Base-by-base conservation (phyloP, 2,888 invertebrate genomes). In the Ophraella communa region DNA sequence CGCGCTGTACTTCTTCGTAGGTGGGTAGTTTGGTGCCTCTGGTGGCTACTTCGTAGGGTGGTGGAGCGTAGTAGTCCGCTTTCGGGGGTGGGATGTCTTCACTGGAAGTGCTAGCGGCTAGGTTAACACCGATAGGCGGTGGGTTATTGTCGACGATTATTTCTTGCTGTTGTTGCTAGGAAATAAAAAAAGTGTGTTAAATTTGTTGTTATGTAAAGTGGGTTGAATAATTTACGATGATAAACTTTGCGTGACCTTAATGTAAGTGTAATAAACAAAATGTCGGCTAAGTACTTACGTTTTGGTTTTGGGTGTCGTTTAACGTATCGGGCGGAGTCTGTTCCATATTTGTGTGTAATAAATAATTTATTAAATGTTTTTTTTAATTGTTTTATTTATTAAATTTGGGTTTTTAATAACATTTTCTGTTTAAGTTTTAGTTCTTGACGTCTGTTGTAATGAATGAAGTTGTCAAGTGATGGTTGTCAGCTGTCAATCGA, bases 1-100 rank as follows among this genome's bases (percentile, higher is more conserved):
- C 93, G 73, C 93, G 86, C 80, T 95, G 93, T 55, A 95, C 95
- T 81, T 96, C 95, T 81, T 95, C 95, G 79, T 96, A 96, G 11
- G 94, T 92, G 4, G 94, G 96, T 76, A 95, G 84, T 82, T 94
- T 94, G 4, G 80, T 78, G 69, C 90, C 91, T 82, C 93, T 94
- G 4, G 81, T 80, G 69, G 90, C 92, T 64, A 93, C 89, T 81
- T 93, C 93, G 76, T 96, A 95, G 0, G 94, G 94, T 1, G 95
- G 95, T 65, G 94, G 94, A 49, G 94, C 94, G 42, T 91, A 91
- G 79, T 92, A 93, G 77, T 94, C 94, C 1, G 90, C 88, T 79
- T 91, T 91, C 0, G 94, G 94, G 4, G 94, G 93, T 49, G 92
- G 92, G 76, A 93, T 88, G 68, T 91, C 91, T 68, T 87, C 87